Evolutionary conservation across 1,140 invertebrate species (phyloP).

Genomic region (Pseudomyrmex sp.): DNA sequence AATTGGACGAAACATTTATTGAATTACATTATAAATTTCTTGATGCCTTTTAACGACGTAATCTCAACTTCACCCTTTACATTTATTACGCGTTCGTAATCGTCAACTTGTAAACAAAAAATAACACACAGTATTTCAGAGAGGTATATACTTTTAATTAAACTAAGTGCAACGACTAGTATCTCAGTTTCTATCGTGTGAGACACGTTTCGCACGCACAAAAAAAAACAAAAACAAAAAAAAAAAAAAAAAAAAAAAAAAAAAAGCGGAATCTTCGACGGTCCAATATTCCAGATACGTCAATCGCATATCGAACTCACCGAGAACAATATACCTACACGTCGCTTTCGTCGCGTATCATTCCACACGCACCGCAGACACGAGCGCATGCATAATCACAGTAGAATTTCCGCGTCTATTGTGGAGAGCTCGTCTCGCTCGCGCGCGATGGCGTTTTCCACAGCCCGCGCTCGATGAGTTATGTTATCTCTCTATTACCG

Average conservation of each 20-base stretch:
- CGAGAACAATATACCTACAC: slow-evolving; percentile 24
- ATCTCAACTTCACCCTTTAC: not conserved
- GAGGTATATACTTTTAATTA: slow-evolving; percentile 12
- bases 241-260: too few species aligned
- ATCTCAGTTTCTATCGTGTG: not conserved
- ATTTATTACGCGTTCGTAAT: not conserved
- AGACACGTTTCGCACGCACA: not conserved
- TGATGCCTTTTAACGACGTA: not conserved
- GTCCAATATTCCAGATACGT: slow-evolving; percentile 19
- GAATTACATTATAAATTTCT: not conserved
- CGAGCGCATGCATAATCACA: slow-evolving; percentile 2
- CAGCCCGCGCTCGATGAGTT: slow-evolving; percentile 63
- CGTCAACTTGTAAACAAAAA: not conserved
- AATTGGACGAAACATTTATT: not conserved
- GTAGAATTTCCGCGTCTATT: slow-evolving; percentile 32
- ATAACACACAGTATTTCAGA: not conserved
- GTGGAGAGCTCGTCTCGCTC: not conserved
- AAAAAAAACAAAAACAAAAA: too few species aligned
- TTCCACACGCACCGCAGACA: not conserved
- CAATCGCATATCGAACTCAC: slow-evolving; percentile 11
- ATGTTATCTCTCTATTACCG: slow-evolving; percentile 58
- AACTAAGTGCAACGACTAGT: slow-evolving; percentile 2
- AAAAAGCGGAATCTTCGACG: not conserved
- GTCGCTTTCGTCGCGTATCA: slow-evolving; percentile 5
- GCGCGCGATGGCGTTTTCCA: slow-evolving; percentile 8